Evolutionary conservation across 1,140 invertebrate genomes (phyloP).

Genomic region (Brachystomella parvula): DNA sequence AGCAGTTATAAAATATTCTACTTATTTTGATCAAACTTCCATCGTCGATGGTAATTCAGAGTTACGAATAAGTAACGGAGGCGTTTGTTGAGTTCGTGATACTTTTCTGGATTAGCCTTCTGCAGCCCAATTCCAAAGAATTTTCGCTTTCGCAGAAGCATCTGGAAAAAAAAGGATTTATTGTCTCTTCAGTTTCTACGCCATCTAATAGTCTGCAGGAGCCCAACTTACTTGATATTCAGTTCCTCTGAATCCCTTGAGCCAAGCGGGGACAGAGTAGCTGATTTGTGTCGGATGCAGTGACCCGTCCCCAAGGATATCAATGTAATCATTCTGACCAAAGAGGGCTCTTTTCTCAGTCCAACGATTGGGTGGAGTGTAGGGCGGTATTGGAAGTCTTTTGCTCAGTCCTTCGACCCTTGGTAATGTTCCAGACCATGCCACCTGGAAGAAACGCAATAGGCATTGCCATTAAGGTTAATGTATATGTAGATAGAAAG

Average conservation of each 20-base stretch:
- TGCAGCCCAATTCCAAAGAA: constrained; percentile 54
- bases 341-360: constrained; percentile 65
- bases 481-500: neutral
- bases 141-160: constrained; percentile 64
- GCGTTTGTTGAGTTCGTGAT: constrained; percentile 62
- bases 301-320: constrained; percentile 75
- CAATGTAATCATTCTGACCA: constrained; percentile 95
- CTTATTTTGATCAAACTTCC: constrained; percentile 26
- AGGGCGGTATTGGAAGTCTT: constrained; percentile 57
- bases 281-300: constrained; percentile 72
- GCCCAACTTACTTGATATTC: constrained; percentile 65
- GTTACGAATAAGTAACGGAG: constrained; percentile 64
- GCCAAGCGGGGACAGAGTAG: constrained; percentile 75
- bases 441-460: constrained; percentile 15
- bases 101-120: constrained; percentile 60
- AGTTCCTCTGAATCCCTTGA: constrained; percentile 76
- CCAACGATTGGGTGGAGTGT: constrained; percentile 67
- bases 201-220: neutral
- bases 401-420: constrained; percentile 46
- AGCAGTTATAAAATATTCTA: too few species aligned
- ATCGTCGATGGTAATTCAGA: constrained; percentile 50
- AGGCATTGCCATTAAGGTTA: neutral
- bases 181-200: neutral
- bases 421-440: constrained; percentile 55
- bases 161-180: constrained; percentile 31